phyloP scores from a whole-genome alignment of 1,140 invertebrate genomes.

The Drosophila pseudoananassae region DNA sequence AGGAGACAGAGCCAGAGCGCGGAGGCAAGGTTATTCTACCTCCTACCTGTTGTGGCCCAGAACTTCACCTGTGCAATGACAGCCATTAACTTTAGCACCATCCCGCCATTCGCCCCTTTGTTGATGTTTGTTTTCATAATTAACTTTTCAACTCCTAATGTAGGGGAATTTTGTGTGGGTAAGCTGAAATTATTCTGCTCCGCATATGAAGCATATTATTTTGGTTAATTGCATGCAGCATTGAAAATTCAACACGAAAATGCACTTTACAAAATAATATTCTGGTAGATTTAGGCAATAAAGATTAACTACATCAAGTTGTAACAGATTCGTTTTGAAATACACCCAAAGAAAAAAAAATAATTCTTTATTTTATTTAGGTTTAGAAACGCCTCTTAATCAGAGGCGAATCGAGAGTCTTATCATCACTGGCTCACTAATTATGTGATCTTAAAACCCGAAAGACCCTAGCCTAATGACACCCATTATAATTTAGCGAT shows the following conservation, averaged over 20 bases:
- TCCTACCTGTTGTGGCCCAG: slow-evolving; percentile 37
- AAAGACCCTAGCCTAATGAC: background rate
- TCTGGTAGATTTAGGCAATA: background rate
- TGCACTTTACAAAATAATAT: slow-evolving; percentile 54
- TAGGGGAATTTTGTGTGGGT: slow-evolving; percentile 20
- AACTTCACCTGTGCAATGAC: slow-evolving; percentile 17
- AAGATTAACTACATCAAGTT: background rate
- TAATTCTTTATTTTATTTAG: background rate
- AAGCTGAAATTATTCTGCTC: slow-evolving; percentile 20
- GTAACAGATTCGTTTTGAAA: background rate
- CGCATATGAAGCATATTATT: slow-evolving; percentile 40
- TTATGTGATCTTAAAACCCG: background rate
- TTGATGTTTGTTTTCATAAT: slow-evolving; percentile 60
- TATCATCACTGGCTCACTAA: background rate
- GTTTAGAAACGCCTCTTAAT: background rate
- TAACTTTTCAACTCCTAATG: slow-evolving; percentile 63
- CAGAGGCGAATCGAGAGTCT: background rate
- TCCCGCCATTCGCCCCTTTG: slow-evolving; percentile 4
- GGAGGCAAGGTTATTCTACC: slow-evolving; percentile 11
- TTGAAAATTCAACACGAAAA: slow-evolving; percentile 51
- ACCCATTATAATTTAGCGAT: background rate
- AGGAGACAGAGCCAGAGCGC: background rate
- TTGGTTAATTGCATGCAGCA: slow-evolving; percentile 57
- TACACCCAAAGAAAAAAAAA: background rate
- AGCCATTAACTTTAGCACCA: slow-evolving; percentile 33